Evolutionary conservation across 2,888 invertebrate species (phyloP).

Genomic region (Dorcus parallelipipedus): DNA sequence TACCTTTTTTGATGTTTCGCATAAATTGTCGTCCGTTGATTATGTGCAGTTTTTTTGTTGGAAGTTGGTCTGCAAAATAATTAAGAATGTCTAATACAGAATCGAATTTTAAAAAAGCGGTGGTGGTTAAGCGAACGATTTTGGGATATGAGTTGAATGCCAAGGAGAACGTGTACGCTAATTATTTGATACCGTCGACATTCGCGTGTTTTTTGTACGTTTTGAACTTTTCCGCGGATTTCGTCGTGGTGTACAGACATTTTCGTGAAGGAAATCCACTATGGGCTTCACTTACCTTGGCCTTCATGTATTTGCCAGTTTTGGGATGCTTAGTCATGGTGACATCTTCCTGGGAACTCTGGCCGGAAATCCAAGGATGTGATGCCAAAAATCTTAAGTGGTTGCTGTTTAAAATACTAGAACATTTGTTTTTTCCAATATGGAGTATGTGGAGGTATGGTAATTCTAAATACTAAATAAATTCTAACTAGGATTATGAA

Average conservation of each 20-base stretch:
- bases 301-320: conserved; percentile 55
- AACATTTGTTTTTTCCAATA: conserved; percentile 57
- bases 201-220: conserved; percentile 62
- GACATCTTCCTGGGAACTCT: conserved; percentile 57
- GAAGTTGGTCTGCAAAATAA: no score
- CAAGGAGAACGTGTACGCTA: conserved; percentile 51
- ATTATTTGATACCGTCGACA: conserved; percentile 56
- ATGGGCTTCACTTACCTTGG: conserved; percentile 51
- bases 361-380: conserved; percentile 51
- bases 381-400: conserved; percentile 50
- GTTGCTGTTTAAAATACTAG: conserved; percentile 51
- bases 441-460: conserved; percentile 62
- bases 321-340: conserved; percentile 58
- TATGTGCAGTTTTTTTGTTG: no score
- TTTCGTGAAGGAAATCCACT: conserved; percentile 56
- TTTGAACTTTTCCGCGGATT: conserved; percentile 64
- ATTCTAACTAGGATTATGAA: no score
- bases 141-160: conserved; percentile 44
- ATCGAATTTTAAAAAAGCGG: conserved; percentile 12
- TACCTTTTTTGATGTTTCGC: no score
- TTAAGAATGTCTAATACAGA: conserved; percentile 14
- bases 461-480: background rate
- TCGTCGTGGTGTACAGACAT: conserved; percentile 64
- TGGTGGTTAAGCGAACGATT: conserved; percentile 26
- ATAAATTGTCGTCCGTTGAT: no score